Evolutionary conservation across 2,797 vertebrate species (phyloP), one percentile per base, ranked within the genome.

Genomic region (Momotus momota): DNA sequence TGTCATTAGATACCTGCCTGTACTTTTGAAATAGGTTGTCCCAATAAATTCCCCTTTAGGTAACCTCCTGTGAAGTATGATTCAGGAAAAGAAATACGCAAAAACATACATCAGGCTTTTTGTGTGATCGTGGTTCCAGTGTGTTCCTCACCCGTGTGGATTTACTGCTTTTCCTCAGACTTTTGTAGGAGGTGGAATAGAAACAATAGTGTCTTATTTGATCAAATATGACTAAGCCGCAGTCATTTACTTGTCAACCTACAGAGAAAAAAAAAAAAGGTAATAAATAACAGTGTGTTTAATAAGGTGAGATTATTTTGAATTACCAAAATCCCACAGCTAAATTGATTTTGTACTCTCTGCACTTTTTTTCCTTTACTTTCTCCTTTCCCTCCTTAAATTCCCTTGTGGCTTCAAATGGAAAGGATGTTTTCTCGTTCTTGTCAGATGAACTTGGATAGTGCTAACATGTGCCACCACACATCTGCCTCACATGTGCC

Each of bases 391-490:
- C 15, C 5, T 92, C 35, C 78, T 79, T 46, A 55, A 79, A 87
- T 78, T 86, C 81, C 60, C 40, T 41, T 13, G 66, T 88, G 90
- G 31, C 29, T 86, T 93, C 60, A 83, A 85, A 71, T 88, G 69
- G 85, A 90, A 94, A 88, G 77, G 31, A 61, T 66, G 81, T 89
- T 91, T 90, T 62, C 66, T 75, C 45, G 72, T 33, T 91, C 20
- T 61, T 91, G 74, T 90, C 94, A 95, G 69, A 69, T 58, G 33
- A 55, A 79, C 55, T 87, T 71, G 78, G 60, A 7, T 48, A 58
- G 67, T 61, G 69, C 52, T 88, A 81, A 88, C 54, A 22, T 15
- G 31, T 71, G 54, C 71, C 78, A 61, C 33, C 72, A 51, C 48
- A 66, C 60, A 74, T n/a, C 43, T 52, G 62, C 2, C 0, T 80